A percentile compares a stretch with the other conserved stretches of the same genome.
Evolutionary conservation across 2,888 invertebrate genomes (phyloP).

Genomic region (Agrotis exclamationis): DNA sequence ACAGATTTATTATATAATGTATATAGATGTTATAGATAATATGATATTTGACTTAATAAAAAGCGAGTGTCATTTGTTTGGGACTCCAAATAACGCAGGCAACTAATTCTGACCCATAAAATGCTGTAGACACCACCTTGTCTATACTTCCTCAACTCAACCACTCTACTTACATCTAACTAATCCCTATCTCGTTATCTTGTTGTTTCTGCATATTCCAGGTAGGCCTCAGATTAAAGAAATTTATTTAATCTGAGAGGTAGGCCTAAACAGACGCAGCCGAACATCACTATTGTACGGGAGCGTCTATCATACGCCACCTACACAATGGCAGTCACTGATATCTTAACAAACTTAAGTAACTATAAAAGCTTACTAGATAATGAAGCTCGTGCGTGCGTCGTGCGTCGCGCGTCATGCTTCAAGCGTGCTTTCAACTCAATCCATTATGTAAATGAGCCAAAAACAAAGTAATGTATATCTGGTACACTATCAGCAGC

Average conservation of each 20-base stretch:
- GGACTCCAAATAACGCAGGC: no score
- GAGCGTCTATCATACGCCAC: not conserved
- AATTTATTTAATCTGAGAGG: no score
- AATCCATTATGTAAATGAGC: conserved; percentile 57
- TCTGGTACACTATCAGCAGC: conserved; percentile 26
- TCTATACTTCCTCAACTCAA: not conserved
- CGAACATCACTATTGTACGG: not conserved
- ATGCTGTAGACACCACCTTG: not conserved
- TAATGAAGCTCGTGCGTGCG: conserved; percentile 10
- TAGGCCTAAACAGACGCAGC: no score
- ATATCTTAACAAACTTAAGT: conserved; percentile 25
- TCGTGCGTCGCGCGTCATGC: conserved; percentile 5
- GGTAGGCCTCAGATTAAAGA: no score
- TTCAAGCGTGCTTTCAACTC: conserved; percentile 19
- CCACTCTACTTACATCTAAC: no score
- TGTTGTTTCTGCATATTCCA: no score
- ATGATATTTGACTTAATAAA: no score
- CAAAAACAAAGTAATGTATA: conserved; percentile 49
- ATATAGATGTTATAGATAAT: no score
- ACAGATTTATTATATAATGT: no score
- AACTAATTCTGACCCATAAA: no score
- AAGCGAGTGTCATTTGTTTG: no score
- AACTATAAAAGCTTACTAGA: conserved; percentile 10
- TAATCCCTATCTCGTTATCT: no score
- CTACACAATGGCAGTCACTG: not conserved